phyloP scores from a whole-genome alignment of 2,113 vertebrate species.

The Anhinga anhinga region DNA sequence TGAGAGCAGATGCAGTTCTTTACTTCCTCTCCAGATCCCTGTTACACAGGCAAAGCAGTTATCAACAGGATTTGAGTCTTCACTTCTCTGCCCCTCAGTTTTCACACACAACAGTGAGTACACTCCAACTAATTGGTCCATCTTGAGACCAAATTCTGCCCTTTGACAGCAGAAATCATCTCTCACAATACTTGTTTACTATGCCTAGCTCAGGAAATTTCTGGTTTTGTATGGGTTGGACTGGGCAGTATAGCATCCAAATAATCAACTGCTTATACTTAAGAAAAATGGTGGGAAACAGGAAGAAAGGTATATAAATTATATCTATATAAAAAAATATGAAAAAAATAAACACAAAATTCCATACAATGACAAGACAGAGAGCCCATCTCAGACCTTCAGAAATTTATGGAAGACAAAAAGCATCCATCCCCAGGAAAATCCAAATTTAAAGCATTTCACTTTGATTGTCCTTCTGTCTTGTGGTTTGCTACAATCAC shows the following conservation, averaged over 20 bases:
- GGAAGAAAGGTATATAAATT: neutral
- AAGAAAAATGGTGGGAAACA: neutral
- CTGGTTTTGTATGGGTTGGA: neutral
- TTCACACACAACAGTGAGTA: neutral
- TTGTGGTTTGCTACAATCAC: neutral
- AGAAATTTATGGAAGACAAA: neutral
- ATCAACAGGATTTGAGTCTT: accelerated
- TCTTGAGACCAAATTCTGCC: neutral
- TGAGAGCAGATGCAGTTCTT: neutral
- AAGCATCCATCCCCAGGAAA: neutral
- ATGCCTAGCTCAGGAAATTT: neutral
- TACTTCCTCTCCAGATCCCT: neutral
- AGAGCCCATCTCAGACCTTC: neutral
- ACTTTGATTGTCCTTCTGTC: neutral
- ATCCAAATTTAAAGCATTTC: neutral
- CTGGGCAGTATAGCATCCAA: neutral
- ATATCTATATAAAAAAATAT: neutral
- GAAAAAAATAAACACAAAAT: neutral
- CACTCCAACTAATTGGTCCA: neutral
- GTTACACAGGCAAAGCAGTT: neutral
- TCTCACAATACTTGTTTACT: neutral
- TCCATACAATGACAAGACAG: neutral
- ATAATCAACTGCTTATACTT: neutral
- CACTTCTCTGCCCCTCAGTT: neutral
- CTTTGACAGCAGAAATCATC: neutral